Evolutionary conservation across 2,888 invertebrate species (phyloP).

Genomic region (Zaprionus obscuricornis): DNA sequence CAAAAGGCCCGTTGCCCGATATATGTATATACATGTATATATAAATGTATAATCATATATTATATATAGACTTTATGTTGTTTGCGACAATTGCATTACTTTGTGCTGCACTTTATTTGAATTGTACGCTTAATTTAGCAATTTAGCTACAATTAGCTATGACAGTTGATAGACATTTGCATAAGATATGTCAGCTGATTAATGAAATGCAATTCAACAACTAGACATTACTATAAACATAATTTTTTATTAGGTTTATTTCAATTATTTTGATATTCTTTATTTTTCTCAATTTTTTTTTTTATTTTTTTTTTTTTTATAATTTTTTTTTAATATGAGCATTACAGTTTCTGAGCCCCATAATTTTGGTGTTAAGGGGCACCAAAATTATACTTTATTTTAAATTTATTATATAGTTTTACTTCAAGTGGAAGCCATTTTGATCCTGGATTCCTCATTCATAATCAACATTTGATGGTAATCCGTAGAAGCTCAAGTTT

Average conservation of each 20-base stretch:
- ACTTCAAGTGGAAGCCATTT: not conserved
- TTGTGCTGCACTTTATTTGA: conserved; percentile 56
- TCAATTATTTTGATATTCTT: too few relatives aligned
- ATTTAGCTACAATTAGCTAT: conserved; percentile 54
- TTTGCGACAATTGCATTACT: conserved; percentile 27
- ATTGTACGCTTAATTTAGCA: conserved; percentile 69
- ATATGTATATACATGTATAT: not conserved
- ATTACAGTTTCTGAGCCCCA: too few relatives aligned
- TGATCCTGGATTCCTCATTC: too few relatives aligned
- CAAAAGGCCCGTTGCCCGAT: not conserved
- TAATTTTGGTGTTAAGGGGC: too few relatives aligned
- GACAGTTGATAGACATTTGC: conserved; percentile 45
- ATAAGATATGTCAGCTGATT: not conserved
- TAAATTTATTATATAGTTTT: not conserved
- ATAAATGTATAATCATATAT: not conserved
- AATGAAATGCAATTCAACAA: not conserved
- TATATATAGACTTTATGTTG: not conserved
- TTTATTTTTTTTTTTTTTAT: too few relatives aligned
- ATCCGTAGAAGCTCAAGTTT: conserved; percentile 58
- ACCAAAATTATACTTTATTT: not conserved
- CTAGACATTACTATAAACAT: too few relatives aligned
- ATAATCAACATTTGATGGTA: conserved; percentile 51
- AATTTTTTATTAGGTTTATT: too few relatives aligned
- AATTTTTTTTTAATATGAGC: too few relatives aligned
- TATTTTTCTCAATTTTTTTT: too few relatives aligned